Percentiles rank a stretch among this genome's conserved stretches.
These are phyloP conservation scores for Streblospio benedicti DNA, from an alignment of 1,140 invertebrate genomes.

Conservation along the genomic window DNA sequence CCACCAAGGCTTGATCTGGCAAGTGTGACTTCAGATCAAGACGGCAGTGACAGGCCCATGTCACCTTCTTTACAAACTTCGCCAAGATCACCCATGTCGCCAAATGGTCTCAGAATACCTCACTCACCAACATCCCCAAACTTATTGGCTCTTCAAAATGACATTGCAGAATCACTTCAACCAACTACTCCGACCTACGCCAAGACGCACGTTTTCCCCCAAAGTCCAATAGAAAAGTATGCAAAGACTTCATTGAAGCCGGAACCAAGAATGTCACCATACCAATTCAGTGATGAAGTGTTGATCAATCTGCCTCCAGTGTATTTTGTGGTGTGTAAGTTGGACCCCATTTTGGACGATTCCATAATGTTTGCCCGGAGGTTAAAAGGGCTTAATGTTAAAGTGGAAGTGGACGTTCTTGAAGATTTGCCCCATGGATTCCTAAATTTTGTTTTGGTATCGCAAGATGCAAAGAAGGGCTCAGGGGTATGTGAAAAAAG, in stretches of 20 bases:
- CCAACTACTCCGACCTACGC: no score
- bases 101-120: no score
- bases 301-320: slow-evolving; percentile 68
- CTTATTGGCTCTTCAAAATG: no score
- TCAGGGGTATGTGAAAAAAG: slow-evolving; percentile 18
- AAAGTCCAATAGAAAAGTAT: no score
- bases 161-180: no score
- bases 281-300: slow-evolving; percentile 66
- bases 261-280: slow-evolving; percentile 78
- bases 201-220: no score
- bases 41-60: no score
- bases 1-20: no score
- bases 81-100: no score
- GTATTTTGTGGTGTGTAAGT: slow-evolving; percentile 70
- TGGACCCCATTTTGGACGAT: slow-evolving; percentile 94
- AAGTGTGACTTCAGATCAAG: no score
- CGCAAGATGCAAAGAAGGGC: slow-evolving; percentile 32
- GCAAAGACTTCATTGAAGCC: no score
- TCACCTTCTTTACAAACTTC: not conserved
- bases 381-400: slow-evolving; percentile 63
- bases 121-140: no score
- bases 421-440: slow-evolving; percentile 90
- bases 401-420: slow-evolving; percentile 73
- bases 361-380: slow-evolving; percentile 88
- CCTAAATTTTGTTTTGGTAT: slow-evolving; percentile 66